These are phyloP conservation scores for Taxidea taxus DNA, from an alignment of 2,113 vertebrate species.

Conservation along the genomic window DNA sequence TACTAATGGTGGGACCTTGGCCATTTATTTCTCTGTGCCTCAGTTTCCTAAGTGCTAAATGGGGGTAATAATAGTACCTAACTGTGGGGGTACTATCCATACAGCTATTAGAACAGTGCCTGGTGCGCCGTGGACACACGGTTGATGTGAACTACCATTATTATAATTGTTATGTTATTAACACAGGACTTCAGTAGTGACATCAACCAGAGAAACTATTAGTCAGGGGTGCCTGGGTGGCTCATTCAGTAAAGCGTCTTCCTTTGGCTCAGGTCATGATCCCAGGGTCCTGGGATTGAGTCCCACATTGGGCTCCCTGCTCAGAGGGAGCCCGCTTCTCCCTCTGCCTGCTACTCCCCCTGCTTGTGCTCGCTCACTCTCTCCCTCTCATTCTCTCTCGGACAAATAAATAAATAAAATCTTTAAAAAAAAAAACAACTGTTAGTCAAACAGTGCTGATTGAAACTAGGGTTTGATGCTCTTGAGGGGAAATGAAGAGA, in stretches of 20 bases:
- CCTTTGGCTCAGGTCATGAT: too few species aligned
- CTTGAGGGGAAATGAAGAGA: not conserved
- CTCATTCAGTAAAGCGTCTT: too few species aligned
- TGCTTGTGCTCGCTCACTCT: too few species aligned
- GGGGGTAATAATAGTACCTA: not conserved
- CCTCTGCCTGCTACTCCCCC: too few species aligned
- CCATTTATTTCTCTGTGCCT: not conserved
- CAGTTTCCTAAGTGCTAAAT: not conserved
- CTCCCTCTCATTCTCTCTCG: too few species aligned
- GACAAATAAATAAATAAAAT: too few species aligned
- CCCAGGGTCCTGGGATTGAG: too few species aligned
- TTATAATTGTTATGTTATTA: not conserved
- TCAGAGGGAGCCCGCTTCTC: too few species aligned
- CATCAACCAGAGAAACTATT: not conserved
- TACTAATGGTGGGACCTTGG: not conserved
- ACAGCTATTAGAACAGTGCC: not conserved
- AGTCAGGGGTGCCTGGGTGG: too few species aligned
- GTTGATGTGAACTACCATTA: fast-evolving
- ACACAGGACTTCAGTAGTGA: fast-evolving
- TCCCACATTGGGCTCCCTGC: too few species aligned
- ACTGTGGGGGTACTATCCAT: not conserved
- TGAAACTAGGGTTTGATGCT: not conserved
- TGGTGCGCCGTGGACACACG: fast-evolving
- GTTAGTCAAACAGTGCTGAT: not conserved
- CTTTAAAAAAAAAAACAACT: too few species aligned